A percentile compares a stretch with the other conserved stretches of the same genome.
phyloP scores from a whole-genome alignment of 2,888 invertebrate species.

The Dorcus hopei region DNA sequence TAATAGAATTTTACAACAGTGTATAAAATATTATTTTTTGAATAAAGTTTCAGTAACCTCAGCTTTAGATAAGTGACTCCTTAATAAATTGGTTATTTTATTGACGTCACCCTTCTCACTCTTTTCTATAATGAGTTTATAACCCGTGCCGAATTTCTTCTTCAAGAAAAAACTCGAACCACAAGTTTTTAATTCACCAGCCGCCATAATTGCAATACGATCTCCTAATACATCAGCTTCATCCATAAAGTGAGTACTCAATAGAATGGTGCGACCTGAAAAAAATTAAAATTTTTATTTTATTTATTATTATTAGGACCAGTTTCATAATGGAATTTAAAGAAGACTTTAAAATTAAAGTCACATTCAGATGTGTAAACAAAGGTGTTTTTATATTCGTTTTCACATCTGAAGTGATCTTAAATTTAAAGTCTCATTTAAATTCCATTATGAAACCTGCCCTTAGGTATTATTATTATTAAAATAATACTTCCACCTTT shows the following conservation, averaged over 20 bases:
- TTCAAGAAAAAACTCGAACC: conserved; percentile 81
- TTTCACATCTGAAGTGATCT: too few relatives aligned
- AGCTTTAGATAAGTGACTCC: conserved; percentile 62
- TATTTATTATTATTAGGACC: too few relatives aligned
- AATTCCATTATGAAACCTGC: too few relatives aligned
- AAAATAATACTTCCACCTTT: background rate
- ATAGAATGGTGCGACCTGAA: conserved; percentile 72
- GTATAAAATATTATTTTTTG: background rate
- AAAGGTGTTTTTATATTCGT: too few relatives aligned
- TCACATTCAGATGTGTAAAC: too few relatives aligned
- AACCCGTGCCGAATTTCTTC: conserved; percentile 80
- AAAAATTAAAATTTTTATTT: too few relatives aligned
- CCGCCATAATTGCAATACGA: conserved; percentile 83
- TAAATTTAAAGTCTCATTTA: too few relatives aligned
- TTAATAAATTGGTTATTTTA: conserved; percentile 59
- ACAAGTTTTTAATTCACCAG: conserved; percentile 74
- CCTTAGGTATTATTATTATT: too few relatives aligned
- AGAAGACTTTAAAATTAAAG: too few relatives aligned
- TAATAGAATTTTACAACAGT: too few relatives aligned
- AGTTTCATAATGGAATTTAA: too few relatives aligned
- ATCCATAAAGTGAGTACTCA: conserved; percentile 89
- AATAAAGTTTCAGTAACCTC: conserved; percentile 31
- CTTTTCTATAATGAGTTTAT: conserved; percentile 73
- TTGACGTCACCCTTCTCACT: conserved; percentile 50
- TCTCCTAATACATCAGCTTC: conserved; percentile 87